Evolutionary conservation across 2,888 invertebrate species (phyloP).

Genomic region (Sinotaia quadrata): DNA sequence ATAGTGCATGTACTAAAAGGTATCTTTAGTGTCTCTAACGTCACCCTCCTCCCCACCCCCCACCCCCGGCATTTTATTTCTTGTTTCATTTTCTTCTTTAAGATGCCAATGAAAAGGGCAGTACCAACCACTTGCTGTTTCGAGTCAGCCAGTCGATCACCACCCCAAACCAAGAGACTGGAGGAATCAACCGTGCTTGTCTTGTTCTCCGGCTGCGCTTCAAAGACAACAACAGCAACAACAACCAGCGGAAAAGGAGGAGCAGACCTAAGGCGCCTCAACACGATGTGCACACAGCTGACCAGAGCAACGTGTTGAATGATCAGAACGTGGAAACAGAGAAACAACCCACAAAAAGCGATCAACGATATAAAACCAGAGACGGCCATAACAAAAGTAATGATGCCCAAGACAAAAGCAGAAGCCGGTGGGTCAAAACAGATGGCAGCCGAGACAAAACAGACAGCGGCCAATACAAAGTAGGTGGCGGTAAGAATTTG

Average conservation of each 20-base stretch:
- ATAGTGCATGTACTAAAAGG: no score
- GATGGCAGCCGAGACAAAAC: neutral
- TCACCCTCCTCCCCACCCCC: neutral
- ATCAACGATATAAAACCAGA: no score
- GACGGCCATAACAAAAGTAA: no score
- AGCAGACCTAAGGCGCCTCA: neutral
- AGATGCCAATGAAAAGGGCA: conserved; percentile 9
- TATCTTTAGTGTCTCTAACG: no score
- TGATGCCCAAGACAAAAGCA: no score
- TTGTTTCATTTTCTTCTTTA: neutral
- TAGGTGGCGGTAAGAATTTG: neutral
- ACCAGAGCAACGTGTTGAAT: no score
- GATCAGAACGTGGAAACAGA: no score
- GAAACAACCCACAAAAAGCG: no score
- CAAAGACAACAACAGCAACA: neutral
- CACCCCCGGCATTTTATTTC: neutral
- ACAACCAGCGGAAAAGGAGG: neutral
- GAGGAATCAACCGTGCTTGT: conserved; percentile 10
- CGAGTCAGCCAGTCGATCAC: no score
- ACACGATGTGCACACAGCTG: no score
- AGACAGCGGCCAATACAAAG: neutral
- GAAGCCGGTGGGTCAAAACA: neutral
- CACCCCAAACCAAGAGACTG: conserved; percentile 8
- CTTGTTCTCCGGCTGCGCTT: conserved; percentile 12
- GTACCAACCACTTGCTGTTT: conserved; percentile 18